Evolutionary conservation across 2,797 vertebrate species (phyloP).

Genomic region (Myripristis murdjan): DNA sequence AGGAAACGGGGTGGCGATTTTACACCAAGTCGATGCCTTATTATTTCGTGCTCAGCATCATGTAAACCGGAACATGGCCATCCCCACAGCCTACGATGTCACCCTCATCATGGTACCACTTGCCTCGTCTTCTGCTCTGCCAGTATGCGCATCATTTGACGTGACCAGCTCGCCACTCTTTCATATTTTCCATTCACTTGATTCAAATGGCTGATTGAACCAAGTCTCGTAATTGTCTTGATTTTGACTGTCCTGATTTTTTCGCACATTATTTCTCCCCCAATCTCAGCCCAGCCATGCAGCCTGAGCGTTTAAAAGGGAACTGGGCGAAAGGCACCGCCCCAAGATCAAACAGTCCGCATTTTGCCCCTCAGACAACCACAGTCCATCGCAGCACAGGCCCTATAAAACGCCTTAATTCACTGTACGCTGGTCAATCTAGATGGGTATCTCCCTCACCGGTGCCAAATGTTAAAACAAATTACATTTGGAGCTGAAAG

Average conservation of each 20-base stretch:
- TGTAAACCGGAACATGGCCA: constrained; percentile 57
- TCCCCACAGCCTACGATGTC: constrained; percentile 39
- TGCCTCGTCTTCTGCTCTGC: constrained; percentile 38
- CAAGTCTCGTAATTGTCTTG: not conserved
- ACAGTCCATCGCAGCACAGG: constrained; percentile 41
- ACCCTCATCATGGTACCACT: constrained; percentile 52
- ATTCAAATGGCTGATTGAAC: not conserved
- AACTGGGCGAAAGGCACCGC: constrained; percentile 86
- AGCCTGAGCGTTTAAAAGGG: constrained; percentile 43
- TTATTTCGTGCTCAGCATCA: constrained; percentile 36
- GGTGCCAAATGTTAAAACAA: not conserved
- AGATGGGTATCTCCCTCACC: not conserved
- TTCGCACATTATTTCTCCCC: not conserved
- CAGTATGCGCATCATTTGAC: constrained; percentile 56
- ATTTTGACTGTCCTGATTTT: too few relatives aligned
- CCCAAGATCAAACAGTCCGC: constrained; percentile 85
- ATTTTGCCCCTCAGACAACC: constrained; percentile 48
- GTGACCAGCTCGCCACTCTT: not conserved
- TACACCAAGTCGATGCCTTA: constrained; percentile 7
- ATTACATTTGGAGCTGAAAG: not conserved
- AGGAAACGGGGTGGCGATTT: not conserved
- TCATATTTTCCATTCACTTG: not conserved
- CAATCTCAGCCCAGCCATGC: constrained; percentile 43
- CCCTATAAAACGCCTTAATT: not conserved
- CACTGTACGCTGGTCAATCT: not conserved